Base-by-base conservation (phyloP, 2,113 vertebrate genomes). In the Daboia siamensis region DNA sequence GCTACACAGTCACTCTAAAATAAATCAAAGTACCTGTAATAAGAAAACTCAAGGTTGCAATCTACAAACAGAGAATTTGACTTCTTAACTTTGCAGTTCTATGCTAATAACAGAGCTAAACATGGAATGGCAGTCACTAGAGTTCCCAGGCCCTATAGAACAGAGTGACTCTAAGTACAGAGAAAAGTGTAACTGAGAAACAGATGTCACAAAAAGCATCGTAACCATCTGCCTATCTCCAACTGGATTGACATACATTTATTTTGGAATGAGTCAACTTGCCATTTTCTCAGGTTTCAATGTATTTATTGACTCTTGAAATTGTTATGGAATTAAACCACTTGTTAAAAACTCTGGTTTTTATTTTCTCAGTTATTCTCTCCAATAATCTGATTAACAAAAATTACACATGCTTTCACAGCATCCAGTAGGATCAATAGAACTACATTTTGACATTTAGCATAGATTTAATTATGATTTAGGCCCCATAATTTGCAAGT, bases 1-100 rank as follows among this genome's bases (percentile, higher is more conserved):
- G 51, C 91, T 94, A 90, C 15, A 64, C 56, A 13, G 52, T 74
- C 80, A 21, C 48, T 74, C 90, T 85, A 69, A 23, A 51, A 64
- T 51, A 90, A 88, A 88, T 93, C 15, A 89, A 94, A 59, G 44
- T 48, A 90, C 51, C 90, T 39, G n/a, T 21, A 80, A 39, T 80
- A 39, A 80, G 33, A 39, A 15, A 39, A 80, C 69, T 80, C 33
- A 39, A 39, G 0, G 0, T 39, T 80, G 33, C 6, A 39, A 8
- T 39, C 69, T 80, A 39, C 33, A 21, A 39, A 74, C n/a, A 33
- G 69, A 80, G 69, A 20, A 15, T 33, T 33, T 74, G n/a, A 39
- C 15, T 39, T 39, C n/a, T 80, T 39, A 39, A 7, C 6, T 39
- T 39, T 80, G 33, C 33, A 3, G 17, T 80, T 39, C 33, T 80